Conservation (phyloP, 92 coral and sea anemone genomes). For the Hydrozoanthus gracilis region DNA sequence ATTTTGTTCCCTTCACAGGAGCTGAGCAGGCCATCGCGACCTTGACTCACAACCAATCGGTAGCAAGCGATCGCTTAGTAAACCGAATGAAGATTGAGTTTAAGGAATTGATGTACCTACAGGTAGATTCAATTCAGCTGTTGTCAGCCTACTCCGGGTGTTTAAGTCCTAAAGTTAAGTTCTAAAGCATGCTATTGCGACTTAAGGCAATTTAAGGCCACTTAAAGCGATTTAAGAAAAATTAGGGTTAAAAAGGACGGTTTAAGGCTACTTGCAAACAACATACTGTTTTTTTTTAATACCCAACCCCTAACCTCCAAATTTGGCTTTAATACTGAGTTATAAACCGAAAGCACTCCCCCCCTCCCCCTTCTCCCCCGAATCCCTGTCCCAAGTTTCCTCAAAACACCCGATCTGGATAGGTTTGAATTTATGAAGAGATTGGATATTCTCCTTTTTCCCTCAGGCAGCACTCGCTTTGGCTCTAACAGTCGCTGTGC, state of each 20-base stretch:
- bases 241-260: neutral
- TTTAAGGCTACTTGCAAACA: neutral
- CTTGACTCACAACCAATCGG: neutral
- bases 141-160: neutral
- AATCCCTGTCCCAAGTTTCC: too few species aligned
- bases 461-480: too few species aligned
- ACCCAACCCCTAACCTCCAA: too few species aligned
- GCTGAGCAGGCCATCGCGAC: neutral
- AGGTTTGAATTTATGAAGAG: too few species aligned
- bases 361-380: too few species aligned
- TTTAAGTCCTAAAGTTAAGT: neutral
- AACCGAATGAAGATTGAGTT: neutral
- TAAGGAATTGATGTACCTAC: neutral
- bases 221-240: too few species aligned
- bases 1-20: slow-evolving; percentile 62
- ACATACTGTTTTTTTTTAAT: too few species aligned
- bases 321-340: too few species aligned
- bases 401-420: too few species aligned
- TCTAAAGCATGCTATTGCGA: neutral
- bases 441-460: too few species aligned
- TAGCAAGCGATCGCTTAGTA: neutral
- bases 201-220: neutral
- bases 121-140: neutral
- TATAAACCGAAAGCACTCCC: too few species aligned
- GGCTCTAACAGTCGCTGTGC: too few species aligned